Base-by-base conservation (phyloP, 2,797 vertebrate genomes). In the Holocentrus rufus region DNA sequence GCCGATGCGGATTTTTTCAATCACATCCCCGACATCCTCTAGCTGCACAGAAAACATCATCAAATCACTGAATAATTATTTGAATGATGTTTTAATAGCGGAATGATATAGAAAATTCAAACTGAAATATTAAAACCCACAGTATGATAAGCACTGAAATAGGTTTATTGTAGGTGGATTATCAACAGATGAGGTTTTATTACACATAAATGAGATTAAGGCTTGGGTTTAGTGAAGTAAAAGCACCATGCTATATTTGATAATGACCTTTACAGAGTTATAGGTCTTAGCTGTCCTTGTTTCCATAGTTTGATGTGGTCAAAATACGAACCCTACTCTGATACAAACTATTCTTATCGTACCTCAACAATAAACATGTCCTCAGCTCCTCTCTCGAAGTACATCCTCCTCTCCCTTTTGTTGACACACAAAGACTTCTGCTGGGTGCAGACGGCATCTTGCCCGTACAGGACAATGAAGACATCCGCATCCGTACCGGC, bases 281-380 rank as follows among this genome's bases (percentile, higher is more conserved):
- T 44, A 14, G 42, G 42, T 44, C 39, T 42, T 11, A 7, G 13
- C 39, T 42, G 39, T 42, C 11, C 39, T 42, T 2, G 39, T 42
- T 13, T 42, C 39, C 39, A 42, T 9, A 42, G 25, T 27, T 27
- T 27, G 25, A 27, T 27, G 25, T 27, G 4, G 25, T 27, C 25
- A 36, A 7, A 36, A 9, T 36, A 7, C 34, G 1, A 7, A 2
- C 3, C 34, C 34, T 36, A 36, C 5, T 7, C 34, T 36, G 7
- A 36, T 39, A 10, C 36, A 39, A 3, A 27, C 17, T 11, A 22
- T 55, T 18, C 25, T 69, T 9, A 5, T 47, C 44, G 3, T 91
- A 98, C 98, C 97, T 99, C 97, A 53, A 99, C 92, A 0, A 99
- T 97, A 87, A 99, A 99, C 93, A 98, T 97, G 78, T 98, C 96